These are phyloP conservation scores for Poeciliopsis presidionis DNA, from an alignment of 2,797 vertebrate genomes.

Conservation along the genomic window DNA sequence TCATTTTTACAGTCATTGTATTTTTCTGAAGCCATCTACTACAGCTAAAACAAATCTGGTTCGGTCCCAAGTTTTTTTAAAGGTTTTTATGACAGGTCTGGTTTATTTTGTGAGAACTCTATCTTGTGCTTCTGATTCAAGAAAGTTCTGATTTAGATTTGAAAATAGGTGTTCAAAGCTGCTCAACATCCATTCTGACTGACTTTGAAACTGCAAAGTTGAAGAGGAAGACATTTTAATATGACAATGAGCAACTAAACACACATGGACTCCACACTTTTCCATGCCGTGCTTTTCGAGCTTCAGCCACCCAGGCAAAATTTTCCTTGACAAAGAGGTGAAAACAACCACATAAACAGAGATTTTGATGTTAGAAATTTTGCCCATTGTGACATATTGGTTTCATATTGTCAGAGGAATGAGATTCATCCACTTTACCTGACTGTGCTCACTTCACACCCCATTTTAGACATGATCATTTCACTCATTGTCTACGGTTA, in stretches of 20 bases:
- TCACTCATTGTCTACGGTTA: constrained; percentile 68
- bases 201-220: not conserved
- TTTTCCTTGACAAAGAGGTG: constrained; percentile 15
- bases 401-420: constrained; percentile 54
- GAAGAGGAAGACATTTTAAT: not conserved
- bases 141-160: not conserved
- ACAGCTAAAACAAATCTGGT: constrained; percentile 33
- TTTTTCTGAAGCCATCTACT: constrained; percentile 23
- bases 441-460: constrained; percentile 59
- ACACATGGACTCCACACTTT: not conserved
- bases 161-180: not conserved
- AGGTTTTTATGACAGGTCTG: not conserved
- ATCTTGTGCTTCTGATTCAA: not conserved
- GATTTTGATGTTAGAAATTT: constrained; percentile 33
- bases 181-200: not conserved
- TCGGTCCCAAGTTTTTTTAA: constrained; percentile 27
- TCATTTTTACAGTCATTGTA: constrained; percentile 18
- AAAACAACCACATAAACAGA: constrained; percentile 13
- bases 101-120: not conserved
- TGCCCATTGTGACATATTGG: constrained; percentile 18
- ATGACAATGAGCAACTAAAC: not conserved
- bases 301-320: constrained; percentile 11
- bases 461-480: constrained; percentile 47
- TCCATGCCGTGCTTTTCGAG: not conserved
- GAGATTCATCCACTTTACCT: constrained; percentile 59